Base-by-base conservation (phyloP, 2,797 vertebrate species). In the Enteromius fasciolatus region DNA sequence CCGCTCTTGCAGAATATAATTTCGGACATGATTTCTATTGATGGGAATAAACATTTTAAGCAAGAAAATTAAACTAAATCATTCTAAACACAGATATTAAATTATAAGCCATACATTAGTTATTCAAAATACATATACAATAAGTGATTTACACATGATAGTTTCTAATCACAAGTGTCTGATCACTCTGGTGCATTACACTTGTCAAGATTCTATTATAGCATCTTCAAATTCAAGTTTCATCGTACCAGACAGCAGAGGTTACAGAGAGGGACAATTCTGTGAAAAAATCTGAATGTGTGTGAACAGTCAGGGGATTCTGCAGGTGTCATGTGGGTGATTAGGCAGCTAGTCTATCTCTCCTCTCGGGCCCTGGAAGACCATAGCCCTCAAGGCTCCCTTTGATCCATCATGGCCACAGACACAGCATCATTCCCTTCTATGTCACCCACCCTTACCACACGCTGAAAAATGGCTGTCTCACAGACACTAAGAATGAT, bases 341-440 rank as follows among this genome's bases (percentile, higher is more conserved):
- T 96, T 95, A 95, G 93, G 90, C 91, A 92, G 92, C 95, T 95
- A 96, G 96, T 97, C 96, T 95, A 95, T 97, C 95, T 97, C 94
- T 88, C 90, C 89, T 87, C 89, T 89, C 92, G 94, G 91, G 92
- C 93, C 90, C 89, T 75, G 86, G 90, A 94, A 94, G 90, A 92
- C 87, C 93, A 92, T 94, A 91, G 91, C 92, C 88, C 93, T 94
- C 95, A 91, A 93, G 89, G 14, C 87, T 93, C 94, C 95, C 94
- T 96, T 95, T 93, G 94, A 97, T 97, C 96, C 95, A 97, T 98
- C 96, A 98, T 95, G 94, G 94, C 92, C 90, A 89, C 92, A 92
- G 93, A 96, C 96, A 95, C 94, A 94, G 95, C 93, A 97, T 97
- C 96, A 96, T 96, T 95, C 94, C 94, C 94, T 94, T 94, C 95